Conservation (phyloP, 2,888 invertebrate genomes). For the Acanthosepion esculentum region DNA sequence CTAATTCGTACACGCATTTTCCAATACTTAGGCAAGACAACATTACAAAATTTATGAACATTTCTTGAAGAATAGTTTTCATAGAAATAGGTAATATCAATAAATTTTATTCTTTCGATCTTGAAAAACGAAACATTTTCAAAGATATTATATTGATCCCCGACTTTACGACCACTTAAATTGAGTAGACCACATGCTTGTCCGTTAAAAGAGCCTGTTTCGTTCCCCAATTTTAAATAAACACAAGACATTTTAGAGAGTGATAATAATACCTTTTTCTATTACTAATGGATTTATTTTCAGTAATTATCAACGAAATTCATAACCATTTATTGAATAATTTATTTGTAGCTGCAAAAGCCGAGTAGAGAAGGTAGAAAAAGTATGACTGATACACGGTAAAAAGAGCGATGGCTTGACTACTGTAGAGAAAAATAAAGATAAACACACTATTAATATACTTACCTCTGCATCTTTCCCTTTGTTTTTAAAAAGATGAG, state of each 20-base stretch:
- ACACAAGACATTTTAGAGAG: background rate
- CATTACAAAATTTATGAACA: background rate
- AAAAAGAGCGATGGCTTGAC: background rate
- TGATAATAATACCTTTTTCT: background rate
- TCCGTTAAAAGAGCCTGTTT: background rate
- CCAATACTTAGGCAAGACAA: background rate
- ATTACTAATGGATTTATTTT: background rate
- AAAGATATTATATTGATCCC: background rate
- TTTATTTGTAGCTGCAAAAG: background rate
- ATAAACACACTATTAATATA: slow-evolving; percentile 43
- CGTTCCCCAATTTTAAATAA: slow-evolving; percentile 68
- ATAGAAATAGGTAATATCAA: background rate
- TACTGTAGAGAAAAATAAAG: background rate
- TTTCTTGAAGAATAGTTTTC: background rate
- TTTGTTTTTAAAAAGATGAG: slow-evolving; percentile 86
- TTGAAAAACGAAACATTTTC: background rate
- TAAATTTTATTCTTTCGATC: background rate
- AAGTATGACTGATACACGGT: slow-evolving; percentile 45
- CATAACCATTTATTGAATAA: background rate
- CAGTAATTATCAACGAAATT: background rate
- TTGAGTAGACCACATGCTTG: background rate
- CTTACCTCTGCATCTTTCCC: slow-evolving; percentile 99
- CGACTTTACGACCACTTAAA: background rate
- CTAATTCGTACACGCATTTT: background rate
- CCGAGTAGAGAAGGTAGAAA: background rate